Conservation (phyloP, 2,888 invertebrate species). For the Nomada lathburiana region DNA sequence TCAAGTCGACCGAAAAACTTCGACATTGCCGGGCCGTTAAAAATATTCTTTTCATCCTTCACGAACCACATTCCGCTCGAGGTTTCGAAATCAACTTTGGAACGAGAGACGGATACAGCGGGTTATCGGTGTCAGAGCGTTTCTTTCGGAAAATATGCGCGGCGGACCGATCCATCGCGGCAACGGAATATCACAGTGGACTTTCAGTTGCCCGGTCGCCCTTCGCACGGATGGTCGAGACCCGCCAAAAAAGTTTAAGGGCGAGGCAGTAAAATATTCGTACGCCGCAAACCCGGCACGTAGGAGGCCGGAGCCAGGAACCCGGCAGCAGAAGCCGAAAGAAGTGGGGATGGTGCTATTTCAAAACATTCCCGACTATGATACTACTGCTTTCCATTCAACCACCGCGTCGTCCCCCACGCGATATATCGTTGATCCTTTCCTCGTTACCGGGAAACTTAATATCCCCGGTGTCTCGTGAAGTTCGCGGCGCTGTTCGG, state of each 20-base stretch:
- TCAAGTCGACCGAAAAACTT: not conserved
- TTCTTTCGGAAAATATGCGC: not conserved
- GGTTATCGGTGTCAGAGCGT: not conserved
- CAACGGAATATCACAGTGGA: conserved; percentile 34
- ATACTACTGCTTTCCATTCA: conserved; percentile 80
- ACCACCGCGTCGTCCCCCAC: conserved; percentile 40
- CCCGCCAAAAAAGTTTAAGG: conserved; percentile 55
- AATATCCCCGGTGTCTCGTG: conserved; percentile 49
- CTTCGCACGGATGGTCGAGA: conserved; percentile 7
- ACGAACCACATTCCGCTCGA: not conserved
- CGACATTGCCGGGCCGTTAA: not conserved
- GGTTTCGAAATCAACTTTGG: not conserved
- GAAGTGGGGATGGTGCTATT: conserved; percentile 75
- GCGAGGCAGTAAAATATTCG: conserved; percentile 60
- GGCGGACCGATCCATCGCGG: not conserved
- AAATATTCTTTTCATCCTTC: not conserved
- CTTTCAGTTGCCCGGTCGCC: conserved; percentile 28
- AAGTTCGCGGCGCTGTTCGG: conserved; percentile 8
- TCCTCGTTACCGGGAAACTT: conserved; percentile 58
- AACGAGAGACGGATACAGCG: no score
- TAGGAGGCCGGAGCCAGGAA: conserved; percentile 30
- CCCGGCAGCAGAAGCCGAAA: conserved; percentile 31
- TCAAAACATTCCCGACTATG: conserved; percentile 80
- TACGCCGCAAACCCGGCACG: conserved; percentile 13
- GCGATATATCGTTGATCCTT: conserved; percentile 55